Percentiles rank a stretch among this genome's conserved stretches.
Conservation (phyloP, 2,888 invertebrate species). For the Malacosoma neustria region DNA sequence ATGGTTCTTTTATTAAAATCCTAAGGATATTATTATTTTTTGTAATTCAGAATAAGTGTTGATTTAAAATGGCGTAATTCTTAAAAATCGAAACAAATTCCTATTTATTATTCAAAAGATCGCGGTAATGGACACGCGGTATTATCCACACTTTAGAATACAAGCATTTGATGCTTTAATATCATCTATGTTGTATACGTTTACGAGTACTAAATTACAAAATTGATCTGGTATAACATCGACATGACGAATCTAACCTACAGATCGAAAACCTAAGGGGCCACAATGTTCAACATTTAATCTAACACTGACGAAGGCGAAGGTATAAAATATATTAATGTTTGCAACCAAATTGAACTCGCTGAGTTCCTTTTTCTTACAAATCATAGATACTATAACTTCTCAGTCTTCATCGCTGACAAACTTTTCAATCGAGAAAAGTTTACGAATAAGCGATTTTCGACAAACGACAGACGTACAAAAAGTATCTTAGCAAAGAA, state of each 20-base stretch:
- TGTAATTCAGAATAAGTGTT: conserved; percentile 36
- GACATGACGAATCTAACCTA: conserved; percentile 62
- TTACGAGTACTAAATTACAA: conserved; percentile 45
- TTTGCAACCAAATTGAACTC: conserved; percentile 48
- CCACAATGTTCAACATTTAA: conserved; percentile 55
- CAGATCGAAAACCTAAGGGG: conserved; percentile 55
- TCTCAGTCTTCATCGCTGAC: conserved; percentile 73
- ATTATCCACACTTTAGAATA: conserved; percentile 46
- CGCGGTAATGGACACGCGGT: conserved; percentile 42
- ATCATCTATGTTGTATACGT: conserved; percentile 64
- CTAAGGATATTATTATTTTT: conserved; percentile 41
- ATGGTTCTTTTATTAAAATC: conserved; percentile 57
- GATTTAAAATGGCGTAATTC: conserved; percentile 32
- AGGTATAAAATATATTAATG: conserved; percentile 42
- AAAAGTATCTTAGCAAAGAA: conserved; percentile 45
- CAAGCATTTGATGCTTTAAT: conserved; percentile 65
- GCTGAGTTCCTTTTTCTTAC: conserved; percentile 49
- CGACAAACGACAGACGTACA: conserved; percentile 50
- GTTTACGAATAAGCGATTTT: conserved; percentile 55
- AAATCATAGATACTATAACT: conserved; percentile 57
- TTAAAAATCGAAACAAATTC: conserved; percentile 30
- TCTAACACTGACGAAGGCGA: conserved; percentile 67
- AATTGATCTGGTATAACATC: conserved; percentile 60
- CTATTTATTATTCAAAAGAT: conserved; percentile 25
- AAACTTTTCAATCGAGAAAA: conserved; percentile 57